phyloP scores from a whole-genome alignment of 64 coral and sea anemone species.

The Trachythela sp. region DNA sequence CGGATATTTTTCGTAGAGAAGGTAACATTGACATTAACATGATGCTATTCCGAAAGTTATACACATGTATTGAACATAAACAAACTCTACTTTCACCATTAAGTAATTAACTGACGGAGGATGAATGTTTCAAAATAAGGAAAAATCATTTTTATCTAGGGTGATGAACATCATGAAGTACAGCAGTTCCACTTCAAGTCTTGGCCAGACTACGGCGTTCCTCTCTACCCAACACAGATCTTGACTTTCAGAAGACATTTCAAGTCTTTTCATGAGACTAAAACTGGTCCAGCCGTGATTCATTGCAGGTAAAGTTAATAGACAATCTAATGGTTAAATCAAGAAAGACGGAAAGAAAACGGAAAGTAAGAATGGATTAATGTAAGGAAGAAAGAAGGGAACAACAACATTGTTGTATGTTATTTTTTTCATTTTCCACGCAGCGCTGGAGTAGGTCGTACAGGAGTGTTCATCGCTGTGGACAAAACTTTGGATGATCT shows the following conservation, averaged over 20 bases:
- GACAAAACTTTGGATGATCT: background rate
- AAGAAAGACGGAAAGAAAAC: too few species aligned
- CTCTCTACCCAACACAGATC: background rate
- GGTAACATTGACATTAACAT: background rate
- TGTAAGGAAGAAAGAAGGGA: too few species aligned
- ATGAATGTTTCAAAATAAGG: too few species aligned
- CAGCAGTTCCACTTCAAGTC: background rate
- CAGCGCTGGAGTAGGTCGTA: background rate
- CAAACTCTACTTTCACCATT: too few species aligned
- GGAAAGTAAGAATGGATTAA: too few species aligned
- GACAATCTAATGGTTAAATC: too few species aligned
- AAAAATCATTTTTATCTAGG: background rate
- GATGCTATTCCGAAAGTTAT: background rate
- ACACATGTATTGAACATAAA: too few species aligned
- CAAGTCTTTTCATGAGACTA: background rate
- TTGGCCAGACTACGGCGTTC: background rate
- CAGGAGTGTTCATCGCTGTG: background rate
- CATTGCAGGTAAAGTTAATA: background rate
- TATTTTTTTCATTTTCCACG: background rate
- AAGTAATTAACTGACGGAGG: too few species aligned
- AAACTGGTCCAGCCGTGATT: background rate
- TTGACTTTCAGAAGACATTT: background rate
- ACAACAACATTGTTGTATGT: too few species aligned
- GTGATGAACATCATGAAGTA: background rate
- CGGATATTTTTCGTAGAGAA: background rate